Evolutionary conservation across 2,113 vertebrate genomes (phyloP).

Genomic region (Pogonocichla stellata): DNA sequence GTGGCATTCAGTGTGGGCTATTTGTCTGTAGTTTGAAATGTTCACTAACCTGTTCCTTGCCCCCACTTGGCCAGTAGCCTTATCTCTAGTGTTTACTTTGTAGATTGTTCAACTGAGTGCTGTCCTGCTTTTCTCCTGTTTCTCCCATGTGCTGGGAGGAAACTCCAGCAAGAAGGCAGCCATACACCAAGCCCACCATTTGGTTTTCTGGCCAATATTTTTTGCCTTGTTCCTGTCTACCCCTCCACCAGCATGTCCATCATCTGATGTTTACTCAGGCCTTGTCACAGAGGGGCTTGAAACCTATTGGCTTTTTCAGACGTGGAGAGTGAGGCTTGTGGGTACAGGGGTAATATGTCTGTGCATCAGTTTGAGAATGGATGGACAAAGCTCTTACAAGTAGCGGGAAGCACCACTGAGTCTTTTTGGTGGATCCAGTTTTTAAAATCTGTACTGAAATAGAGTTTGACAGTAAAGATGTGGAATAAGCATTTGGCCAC

Average conservation of each 20-base stretch:
- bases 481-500: neutral
- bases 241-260: neutral
- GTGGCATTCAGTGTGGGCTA: accelerated
- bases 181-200: neutral
- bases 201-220: neutral
- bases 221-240: neutral
- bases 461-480: neutral
- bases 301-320: neutral
- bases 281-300: neutral
- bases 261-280: neutral
- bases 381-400: neutral
- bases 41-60: neutral
- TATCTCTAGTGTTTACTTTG: neutral
- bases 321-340: neutral
- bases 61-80: neutral
- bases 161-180: neutral
- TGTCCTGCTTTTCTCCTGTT: neutral
- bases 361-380: neutral
- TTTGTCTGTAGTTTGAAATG: neutral
- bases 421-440: neutral
- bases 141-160: neutral
- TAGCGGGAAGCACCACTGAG: neutral
- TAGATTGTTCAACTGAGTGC: neutral
- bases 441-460: neutral
- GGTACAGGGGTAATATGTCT: neutral